Percentiles rank a stretch among this genome's conserved stretches.
Conservation (phyloP, 1,140 invertebrate species). For the Aporrectodea caliginosa region DNA sequence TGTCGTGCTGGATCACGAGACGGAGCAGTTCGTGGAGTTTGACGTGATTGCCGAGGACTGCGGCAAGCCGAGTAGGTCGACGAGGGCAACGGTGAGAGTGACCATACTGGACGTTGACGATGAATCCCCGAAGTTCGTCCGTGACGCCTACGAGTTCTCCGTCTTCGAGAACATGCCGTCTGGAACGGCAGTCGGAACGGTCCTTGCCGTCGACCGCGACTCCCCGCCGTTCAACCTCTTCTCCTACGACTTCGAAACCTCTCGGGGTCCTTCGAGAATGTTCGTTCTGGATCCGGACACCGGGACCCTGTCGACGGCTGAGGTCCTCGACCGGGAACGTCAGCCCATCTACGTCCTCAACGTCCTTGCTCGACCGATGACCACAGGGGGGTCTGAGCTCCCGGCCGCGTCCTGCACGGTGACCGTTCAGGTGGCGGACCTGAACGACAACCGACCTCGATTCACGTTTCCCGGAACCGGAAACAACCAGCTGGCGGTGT, state of each 20-base stretch:
- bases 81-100: conserved; percentile 13
- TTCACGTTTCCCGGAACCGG: not conserved
- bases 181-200: conserved; percentile 23
- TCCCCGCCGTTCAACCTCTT: conserved; percentile 17
- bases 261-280: not conserved
- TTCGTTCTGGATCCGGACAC: conserved; percentile 9
- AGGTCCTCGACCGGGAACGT: conserved; percentile 16
- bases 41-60: conserved; percentile 9
- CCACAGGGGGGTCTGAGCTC: not conserved
- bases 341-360: not conserved
- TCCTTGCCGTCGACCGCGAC: conserved; percentile 24
- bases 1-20: conserved; percentile 14
- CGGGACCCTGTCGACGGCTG: not conserved
- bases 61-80: conserved; percentile 3
- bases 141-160: conserved; percentile 16
- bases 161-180: conserved; percentile 28
- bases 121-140: conserved; percentile 18
- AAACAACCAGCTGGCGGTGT: not conserved
- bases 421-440: conserved; percentile 61
- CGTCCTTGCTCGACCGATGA: not conserved
- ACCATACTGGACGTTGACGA: conserved; percentile 30
- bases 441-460: conserved; percentile 87
- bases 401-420: conserved; percentile 28
- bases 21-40: not conserved
- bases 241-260: conserved; percentile 12